Evolutionary conservation across 2,113 vertebrate species (phyloP).

Genomic region (Chamaetylas fuelleborni): DNA sequence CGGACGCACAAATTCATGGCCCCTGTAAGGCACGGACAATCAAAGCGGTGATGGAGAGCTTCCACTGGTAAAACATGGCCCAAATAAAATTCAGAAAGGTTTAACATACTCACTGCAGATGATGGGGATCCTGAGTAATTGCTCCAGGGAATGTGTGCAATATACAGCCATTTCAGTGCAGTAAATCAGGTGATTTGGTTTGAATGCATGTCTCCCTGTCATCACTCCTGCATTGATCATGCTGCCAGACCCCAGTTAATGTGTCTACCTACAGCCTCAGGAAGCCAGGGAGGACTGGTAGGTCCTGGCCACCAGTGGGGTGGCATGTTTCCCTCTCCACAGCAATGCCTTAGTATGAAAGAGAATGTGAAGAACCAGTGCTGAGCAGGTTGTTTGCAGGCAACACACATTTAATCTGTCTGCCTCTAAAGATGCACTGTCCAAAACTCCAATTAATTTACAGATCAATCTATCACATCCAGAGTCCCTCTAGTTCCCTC

Average conservation of each 20-base stretch:
- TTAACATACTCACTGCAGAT: constrained; percentile 13
- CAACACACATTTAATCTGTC: not conserved
- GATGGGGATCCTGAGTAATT: not conserved
- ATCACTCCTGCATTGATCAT: not conserved
- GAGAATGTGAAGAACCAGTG: not conserved
- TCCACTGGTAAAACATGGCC: not conserved
- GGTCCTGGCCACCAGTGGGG: not conserved
- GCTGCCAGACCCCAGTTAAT: not conserved
- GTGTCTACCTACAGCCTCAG: not conserved
- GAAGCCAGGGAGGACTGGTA: not conserved
- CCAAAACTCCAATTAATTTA: not conserved
- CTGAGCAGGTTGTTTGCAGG: not conserved
- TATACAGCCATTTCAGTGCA: not conserved
- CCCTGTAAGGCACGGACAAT: not conserved
- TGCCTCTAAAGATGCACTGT: not conserved
- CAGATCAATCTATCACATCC: not conserved
- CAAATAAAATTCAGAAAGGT: constrained; percentile 4
- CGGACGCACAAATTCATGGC: not conserved
- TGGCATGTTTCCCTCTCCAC: not conserved
- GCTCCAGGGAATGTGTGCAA: not conserved
- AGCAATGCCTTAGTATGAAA: not conserved
- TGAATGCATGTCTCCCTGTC: not conserved
- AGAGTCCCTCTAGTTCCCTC: not conserved
- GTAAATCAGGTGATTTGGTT: constrained; percentile 8
- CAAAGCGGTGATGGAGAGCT: not conserved